Evolutionary conservation across 2,797 vertebrate genomes (phyloP).

Genomic region (Falco cherrug): DNA sequence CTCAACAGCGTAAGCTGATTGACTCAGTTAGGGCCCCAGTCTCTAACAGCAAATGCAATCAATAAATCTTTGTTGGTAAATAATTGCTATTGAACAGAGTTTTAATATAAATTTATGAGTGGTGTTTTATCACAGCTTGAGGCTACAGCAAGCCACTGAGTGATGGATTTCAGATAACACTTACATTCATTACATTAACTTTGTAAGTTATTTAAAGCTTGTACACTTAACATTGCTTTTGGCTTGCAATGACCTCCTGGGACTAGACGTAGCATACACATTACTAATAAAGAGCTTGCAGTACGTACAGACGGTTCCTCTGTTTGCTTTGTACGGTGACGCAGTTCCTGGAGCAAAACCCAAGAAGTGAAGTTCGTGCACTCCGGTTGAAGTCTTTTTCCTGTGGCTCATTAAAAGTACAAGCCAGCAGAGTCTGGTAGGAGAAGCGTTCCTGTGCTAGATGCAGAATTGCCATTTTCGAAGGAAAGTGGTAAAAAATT

Average conservation of each 20-base stretch:
- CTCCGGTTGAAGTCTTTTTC: not conserved
- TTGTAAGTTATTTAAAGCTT: constrained; percentile 82
- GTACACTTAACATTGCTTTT: constrained; percentile 79
- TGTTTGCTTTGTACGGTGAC: not conserved
- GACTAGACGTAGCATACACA: constrained; percentile 39
- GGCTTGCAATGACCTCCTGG: constrained; percentile 78
- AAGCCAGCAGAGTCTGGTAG: not conserved
- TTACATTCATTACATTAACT: constrained; percentile 81
- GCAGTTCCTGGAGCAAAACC: not conserved
- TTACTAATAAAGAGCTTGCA: constrained; percentile 29
- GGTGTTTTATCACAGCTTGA: constrained; percentile 83
- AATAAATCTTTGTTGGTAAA: constrained; percentile 89
- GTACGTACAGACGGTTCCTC: not conserved
- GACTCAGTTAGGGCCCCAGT: constrained; percentile 69
- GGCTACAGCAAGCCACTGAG: constrained; percentile 74
- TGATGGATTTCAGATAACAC: constrained; percentile 80
- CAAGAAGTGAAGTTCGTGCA: not conserved
- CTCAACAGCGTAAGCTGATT: constrained; percentile 69
- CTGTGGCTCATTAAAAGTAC: not conserved
- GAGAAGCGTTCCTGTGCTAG: not conserved
- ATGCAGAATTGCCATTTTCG: not conserved
- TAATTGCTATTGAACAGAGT: constrained; percentile 85
- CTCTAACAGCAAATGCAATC: constrained; percentile 76
- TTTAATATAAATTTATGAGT: constrained; percentile 89
- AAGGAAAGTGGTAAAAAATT: not conserved